Base-by-base conservation (phyloP, 2,113 vertebrate species). In the Colaptes auratus region DNA sequence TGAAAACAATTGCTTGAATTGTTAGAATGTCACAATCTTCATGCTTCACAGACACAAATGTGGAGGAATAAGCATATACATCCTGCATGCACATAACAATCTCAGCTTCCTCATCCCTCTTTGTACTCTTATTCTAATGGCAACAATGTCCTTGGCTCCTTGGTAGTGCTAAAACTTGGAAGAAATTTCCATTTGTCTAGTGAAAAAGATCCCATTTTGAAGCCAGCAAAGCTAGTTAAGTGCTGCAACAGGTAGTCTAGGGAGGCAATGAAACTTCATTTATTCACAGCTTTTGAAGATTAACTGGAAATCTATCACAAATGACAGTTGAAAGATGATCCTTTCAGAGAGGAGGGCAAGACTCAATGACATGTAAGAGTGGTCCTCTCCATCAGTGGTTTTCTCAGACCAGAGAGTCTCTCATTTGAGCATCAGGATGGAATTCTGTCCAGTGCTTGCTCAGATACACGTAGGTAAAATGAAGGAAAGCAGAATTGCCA, bases 51-150 rank as follows among this genome's bases (percentile, higher is more conserved):
- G 58, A 56, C 50, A 75, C n/a, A 78, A 72, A 70, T 69, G 31
- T 55, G 27, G 71, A 44, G 46, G 33, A 82, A 87, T 42, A 91
- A 76, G 75, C 2, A 0, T 46, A 50, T 2, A 73, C 11, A 73
- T 35, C n/a, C 92, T 46, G 60, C 35, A 44, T 42, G 31, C 27
- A 56, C 23, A 1, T 19, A 79, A 76, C 59, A 59, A 70, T 23
- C 71, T 91, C 81, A 48, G 67, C 52, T 80, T 42, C 52, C 31
- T 84, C 78, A 94, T 91, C 64, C 82, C 74, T 93, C 91, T 91
- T 74, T 87, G 78, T 89, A 71, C 79, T 31, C 55, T 81, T 88
- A 84, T 82, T 88, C 90, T 82, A 93, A 88, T 24, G 31, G 77
- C 63, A 66, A 64, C 18, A 83, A 79, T 4, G 83, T 46, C 86